Evolutionary conservation across 2,113 vertebrate genomes (phyloP).

Genomic region (Leucopsar rothschildi): DNA sequence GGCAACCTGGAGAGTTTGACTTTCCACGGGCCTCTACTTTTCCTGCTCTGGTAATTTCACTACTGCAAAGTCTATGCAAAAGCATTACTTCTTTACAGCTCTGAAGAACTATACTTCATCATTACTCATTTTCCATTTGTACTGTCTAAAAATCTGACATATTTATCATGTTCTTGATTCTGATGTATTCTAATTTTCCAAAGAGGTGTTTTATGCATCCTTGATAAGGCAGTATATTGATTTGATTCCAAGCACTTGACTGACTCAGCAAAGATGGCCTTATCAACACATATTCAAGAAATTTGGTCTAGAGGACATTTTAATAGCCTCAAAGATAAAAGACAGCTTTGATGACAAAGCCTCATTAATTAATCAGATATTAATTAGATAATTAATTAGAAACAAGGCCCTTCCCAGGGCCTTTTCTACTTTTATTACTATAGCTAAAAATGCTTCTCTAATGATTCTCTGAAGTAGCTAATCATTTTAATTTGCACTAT

Average conservation of each 20-base stretch:
- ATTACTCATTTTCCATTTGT: not conserved
- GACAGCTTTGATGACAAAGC: conserved; percentile 28
- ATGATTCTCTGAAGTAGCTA: not conserved
- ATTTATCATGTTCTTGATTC: conserved; percentile 1
- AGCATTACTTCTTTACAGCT: not conserved
- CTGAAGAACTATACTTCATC: not conserved
- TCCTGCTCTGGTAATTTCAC: not conserved
- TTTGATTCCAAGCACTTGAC: conserved; percentile 8
- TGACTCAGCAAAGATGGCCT: conserved; percentile 31
- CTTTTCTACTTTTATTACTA: conserved; percentile 20
- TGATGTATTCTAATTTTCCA: conserved; percentile 19
- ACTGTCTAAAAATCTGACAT: conserved; percentile 6
- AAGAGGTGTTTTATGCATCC: conserved; percentile 5
- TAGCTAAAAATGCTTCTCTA: conserved; percentile 24
- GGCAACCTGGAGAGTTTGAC: not conserved
- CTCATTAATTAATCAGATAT: conserved; percentile 52
- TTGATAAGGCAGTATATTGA: not conserved
- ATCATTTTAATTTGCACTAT: conserved; percentile 34
- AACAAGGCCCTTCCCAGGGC: not conserved
- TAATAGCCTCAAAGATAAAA: conserved; percentile 43
- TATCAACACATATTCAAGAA: conserved; percentile 37
- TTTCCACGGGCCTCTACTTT: not conserved
- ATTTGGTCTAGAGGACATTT: conserved; percentile 7
- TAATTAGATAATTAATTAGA: conserved; percentile 53
- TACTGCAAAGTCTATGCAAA: not conserved